Evolutionary conservation across 1,140 invertebrate species (phyloP), one percentile per base, ranked within the genome.

Genomic region (Xylocopa sonorina): DNA sequence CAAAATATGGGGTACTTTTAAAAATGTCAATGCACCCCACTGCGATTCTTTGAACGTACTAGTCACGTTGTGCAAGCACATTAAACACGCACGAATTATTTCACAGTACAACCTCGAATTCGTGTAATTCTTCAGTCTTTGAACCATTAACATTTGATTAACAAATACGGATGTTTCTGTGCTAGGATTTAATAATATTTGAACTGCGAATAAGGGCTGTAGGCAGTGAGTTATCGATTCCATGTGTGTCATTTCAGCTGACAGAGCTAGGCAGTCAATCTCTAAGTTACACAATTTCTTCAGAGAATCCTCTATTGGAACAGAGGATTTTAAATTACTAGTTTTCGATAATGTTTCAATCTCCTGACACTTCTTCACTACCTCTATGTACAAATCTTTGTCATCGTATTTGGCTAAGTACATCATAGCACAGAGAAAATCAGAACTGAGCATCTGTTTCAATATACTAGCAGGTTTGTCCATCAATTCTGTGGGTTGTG

Each of bases 1-100:
- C 18, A 97, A 93, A 71, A 97, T 95, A 86, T 96, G 94, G 4
- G 97, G 97, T 69, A 99, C 94, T 93, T 98, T 98, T 0, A 99
- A 93, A 90, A 98, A 98, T 16, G 96, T 97, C 89, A 99, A 98
- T 27, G 97, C 97, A 29, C 97, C 97, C 97, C 98, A 99, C 87
- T 98, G 95, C 3, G 97, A 95, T 85, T 98, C 97, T 88, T 97
- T 96, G 21, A 94, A 93, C 6, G 94, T 95, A 81, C 96, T 96
- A 64, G 96, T 95, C 2, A 95, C 95, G 91, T 97, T 96, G 86
- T 97, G 95, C 1, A 99, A 91, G n/a, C 97, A 97, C 81, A 99
- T 95, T 53, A 98, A 95, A 90, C 97, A 97, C 0, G 97, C 96
- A 83, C 97, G 94, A 67, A 99, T 96, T 18, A 99, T 94, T 94